Evolutionary conservation across 2,797 vertebrate genomes (phyloP).

Genomic region (Muraenolepis orangiensis): DNA sequence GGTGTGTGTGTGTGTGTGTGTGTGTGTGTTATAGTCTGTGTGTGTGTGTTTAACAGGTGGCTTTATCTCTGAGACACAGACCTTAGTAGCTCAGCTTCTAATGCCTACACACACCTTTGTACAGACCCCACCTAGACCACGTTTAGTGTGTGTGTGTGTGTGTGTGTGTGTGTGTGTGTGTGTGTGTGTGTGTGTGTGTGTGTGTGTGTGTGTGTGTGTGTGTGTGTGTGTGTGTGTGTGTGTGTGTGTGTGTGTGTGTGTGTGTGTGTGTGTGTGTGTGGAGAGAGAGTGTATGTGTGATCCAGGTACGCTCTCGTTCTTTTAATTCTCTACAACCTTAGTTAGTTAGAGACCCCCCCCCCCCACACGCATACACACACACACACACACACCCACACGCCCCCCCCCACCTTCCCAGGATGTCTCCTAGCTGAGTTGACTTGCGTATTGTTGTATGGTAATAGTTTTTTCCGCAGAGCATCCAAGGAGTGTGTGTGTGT

Average conservation of each 20-base stretch:
- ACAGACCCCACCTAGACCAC: constrained; percentile 2
- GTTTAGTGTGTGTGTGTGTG: neutral
- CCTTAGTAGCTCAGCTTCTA: neutral
- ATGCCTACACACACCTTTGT: neutral
- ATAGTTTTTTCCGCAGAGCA: neutral
- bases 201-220: no score
- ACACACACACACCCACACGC: neutral
- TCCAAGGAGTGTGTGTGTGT: neutral
- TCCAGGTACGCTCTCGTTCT: neutral
- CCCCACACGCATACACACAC: no score
- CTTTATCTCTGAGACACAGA: constrained; percentile 3
- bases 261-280: neutral
- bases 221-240: no score
- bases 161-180: no score
- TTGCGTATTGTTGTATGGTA: neutral
- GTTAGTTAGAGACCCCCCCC: no score
- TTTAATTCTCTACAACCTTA: neutral
- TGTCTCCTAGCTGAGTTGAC: neutral
- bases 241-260: no score
- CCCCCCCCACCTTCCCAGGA: neutral
- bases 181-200: no score
- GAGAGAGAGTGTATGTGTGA: constrained; percentile 1
- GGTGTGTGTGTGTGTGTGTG: neutral
- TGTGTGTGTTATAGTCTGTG: no score
- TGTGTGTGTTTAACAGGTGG: constrained; percentile 5